phyloP scores from a whole-genome alignment of 2,888 invertebrate species.

The Synanthedon tipuliformis region DNA sequence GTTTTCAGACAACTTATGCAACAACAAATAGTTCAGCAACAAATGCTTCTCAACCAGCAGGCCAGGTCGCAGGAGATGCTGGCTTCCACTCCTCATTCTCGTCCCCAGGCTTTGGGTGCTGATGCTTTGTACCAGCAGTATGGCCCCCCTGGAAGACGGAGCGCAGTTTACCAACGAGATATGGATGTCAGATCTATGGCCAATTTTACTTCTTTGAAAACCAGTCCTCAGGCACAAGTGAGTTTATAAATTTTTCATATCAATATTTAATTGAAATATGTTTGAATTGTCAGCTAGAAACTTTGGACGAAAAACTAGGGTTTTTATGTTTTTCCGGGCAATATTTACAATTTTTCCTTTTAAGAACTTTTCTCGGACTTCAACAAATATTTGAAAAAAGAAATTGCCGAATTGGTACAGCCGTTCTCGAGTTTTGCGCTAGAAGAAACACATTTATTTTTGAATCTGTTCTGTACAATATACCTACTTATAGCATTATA shows the following conservation, averaged over 20 bases:
- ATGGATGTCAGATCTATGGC: slow-evolving; percentile 56
- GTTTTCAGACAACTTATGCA: slow-evolving; percentile 48
- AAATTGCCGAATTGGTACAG: too few relatives aligned
- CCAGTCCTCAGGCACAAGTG: slow-evolving; percentile 51
- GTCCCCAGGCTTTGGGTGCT: slow-evolving; percentile 52
- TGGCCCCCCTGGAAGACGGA: slow-evolving; percentile 53
- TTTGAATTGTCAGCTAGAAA: too few relatives aligned
- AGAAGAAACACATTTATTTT: too few relatives aligned
- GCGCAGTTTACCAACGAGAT: slow-evolving; percentile 57
- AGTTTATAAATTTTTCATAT: background rate
- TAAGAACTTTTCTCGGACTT: too few relatives aligned
- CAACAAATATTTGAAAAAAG: too few relatives aligned
- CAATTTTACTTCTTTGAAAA: slow-evolving; percentile 58
- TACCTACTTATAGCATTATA: too few relatives aligned
- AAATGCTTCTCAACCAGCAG: slow-evolving; percentile 59
- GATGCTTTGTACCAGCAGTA: slow-evolving; percentile 64
- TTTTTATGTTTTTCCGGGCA: too few relatives aligned
- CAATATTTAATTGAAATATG: too few relatives aligned
- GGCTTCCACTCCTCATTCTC: slow-evolving; percentile 40
- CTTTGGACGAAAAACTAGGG: too few relatives aligned
- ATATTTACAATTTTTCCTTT: too few relatives aligned
- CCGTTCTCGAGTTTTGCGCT: too few relatives aligned
- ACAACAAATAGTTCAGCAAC: slow-evolving; percentile 63
- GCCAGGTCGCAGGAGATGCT: slow-evolving; percentile 72
- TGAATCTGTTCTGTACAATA: too few relatives aligned